Base-by-base conservation (phyloP, 2,113 vertebrate species). In the Noctilio leporinus region DNA sequence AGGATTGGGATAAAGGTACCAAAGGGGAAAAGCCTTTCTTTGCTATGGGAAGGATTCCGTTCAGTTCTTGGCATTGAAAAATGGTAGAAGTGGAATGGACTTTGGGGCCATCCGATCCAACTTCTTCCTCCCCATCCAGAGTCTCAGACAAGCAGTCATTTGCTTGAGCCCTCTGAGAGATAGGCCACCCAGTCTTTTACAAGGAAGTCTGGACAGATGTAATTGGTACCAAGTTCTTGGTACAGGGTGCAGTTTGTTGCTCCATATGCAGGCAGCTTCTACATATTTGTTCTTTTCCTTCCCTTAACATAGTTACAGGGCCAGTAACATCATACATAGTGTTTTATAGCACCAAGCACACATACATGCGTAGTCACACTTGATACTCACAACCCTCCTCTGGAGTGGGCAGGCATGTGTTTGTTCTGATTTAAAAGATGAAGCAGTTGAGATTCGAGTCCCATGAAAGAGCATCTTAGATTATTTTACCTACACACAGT, bases 391-490 rank as follows among this genome's bases (percentile, higher is more conserved):
- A 51, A 0, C 40, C 65, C 26, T n/a, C 64, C 65, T 70, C 0
- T 85, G 87, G 35, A 73, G 24, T 35, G 43, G n/a, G 35, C 51
- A 59, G 73, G 28, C 40, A 19, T 45, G 19, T 43, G 3, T 86
- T 64, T 80, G 85, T 85, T 73, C 38, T 65, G 69, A 87, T 51
- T 11, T 76, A 82, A 86, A 77, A n/a, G 55, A 30, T 28, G 43
- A 76, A 49, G 51, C n/a, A 38, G 43, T 77, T 43, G 53, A 81
- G 45, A 64, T 69, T 76, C 53, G 8, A 35, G 59, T 43, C 35
- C 26, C 30, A 9, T 38, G 8, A 20, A 51, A 47, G 45, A 92
- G 40, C 77, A 78, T 76, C 57, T 8, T 83, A 33, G 24, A n/a
- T 45, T 83, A 19, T 73, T 80, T 91, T 81, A 16, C 19, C 19